phyloP scores from a whole-genome alignment of 1,140 invertebrate genomes.

The Drosophila mayri region DNA sequence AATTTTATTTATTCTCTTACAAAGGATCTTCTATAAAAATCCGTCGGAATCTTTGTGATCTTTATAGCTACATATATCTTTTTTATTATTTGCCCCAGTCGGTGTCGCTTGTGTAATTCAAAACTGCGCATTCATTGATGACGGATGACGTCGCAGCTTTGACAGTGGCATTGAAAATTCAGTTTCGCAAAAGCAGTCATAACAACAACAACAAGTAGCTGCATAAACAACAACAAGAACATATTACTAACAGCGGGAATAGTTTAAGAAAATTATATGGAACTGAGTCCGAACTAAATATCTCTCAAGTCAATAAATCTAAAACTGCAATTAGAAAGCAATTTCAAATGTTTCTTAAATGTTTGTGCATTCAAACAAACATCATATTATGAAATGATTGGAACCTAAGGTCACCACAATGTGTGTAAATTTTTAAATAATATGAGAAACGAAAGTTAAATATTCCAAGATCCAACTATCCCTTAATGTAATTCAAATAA shows the following conservation, averaged over 20 bases:
- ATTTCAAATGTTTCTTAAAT: too few relatives aligned
- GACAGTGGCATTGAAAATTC: conserved; percentile 71
- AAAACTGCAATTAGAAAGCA: too few relatives aligned
- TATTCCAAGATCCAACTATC: background rate
- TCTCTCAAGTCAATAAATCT: too few relatives aligned
- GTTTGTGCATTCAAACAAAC: background rate
- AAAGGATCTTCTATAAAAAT: background rate
- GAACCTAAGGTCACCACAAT: background rate
- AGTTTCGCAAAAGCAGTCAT: conserved; percentile 32
- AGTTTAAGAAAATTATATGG: too few relatives aligned
- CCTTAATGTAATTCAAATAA: too few relatives aligned
- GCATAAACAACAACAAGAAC: conserved; percentile 8
- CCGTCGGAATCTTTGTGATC: background rate
- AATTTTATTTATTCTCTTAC: too few relatives aligned
- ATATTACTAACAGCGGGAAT: background rate
- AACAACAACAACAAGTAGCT: conserved; percentile 16
- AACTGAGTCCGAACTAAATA: too few relatives aligned
- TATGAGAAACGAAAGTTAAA: too few relatives aligned
- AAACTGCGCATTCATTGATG: conserved; percentile 58
- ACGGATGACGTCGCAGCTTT: conserved; percentile 56
- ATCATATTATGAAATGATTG: background rate
- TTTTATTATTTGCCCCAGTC: background rate
- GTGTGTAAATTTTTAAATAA: conserved; percentile 1
- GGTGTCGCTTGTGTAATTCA: conserved; percentile 28
- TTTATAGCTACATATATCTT: conserved; percentile 2